Evolutionary conservation across 35 echinoderm and acorn worm genomes (phyloP).

Genomic region (Ptychodera flava): DNA sequence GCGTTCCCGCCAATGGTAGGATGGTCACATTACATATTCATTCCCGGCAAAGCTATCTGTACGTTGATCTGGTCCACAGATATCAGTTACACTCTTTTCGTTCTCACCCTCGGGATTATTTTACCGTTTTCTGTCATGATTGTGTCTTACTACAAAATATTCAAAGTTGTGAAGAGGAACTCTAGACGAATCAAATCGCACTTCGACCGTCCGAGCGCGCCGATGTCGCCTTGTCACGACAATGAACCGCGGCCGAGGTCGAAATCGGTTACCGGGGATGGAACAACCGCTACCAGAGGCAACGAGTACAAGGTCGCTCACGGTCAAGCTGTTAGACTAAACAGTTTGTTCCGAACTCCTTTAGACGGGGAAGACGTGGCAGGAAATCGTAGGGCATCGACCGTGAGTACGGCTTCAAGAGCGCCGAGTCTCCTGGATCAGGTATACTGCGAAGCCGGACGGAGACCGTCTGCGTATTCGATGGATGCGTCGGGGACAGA

Average conservation of each 20-base stretch:
- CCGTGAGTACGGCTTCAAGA: background rate
- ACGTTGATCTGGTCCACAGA: slow-evolving; percentile 82
- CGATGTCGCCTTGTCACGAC: background rate
- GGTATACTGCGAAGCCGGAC: background rate
- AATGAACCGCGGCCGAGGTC: background rate
- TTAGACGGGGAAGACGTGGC: background rate
- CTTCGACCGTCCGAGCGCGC: background rate
- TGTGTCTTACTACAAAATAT: slow-evolving; percentile 60
- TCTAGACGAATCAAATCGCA: slow-evolving; percentile 63
- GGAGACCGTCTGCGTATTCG: background rate
- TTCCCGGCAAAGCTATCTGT: slow-evolving; percentile 59
- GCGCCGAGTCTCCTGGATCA: background rate
- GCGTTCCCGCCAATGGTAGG: slow-evolving; percentile 65
- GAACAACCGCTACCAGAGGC: background rate
- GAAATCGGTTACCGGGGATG: background rate
- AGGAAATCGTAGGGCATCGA: background rate
- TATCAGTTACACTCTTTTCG: slow-evolving; percentile 67
- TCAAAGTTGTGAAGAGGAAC: slow-evolving; percentile 55
- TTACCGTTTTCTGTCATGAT: slow-evolving; percentile 63
- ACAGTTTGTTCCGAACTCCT: background rate
- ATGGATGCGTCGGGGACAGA: background rate
- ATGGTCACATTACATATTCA: slow-evolving; percentile 81
- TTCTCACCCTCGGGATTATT: slow-evolving; percentile 59
- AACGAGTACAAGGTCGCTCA: background rate
- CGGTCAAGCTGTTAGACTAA: background rate